These are phyloP conservation scores for Brassicogethes aeneus DNA, from an alignment of 2,888 invertebrate genomes.

Conservation along the genomic window DNA sequence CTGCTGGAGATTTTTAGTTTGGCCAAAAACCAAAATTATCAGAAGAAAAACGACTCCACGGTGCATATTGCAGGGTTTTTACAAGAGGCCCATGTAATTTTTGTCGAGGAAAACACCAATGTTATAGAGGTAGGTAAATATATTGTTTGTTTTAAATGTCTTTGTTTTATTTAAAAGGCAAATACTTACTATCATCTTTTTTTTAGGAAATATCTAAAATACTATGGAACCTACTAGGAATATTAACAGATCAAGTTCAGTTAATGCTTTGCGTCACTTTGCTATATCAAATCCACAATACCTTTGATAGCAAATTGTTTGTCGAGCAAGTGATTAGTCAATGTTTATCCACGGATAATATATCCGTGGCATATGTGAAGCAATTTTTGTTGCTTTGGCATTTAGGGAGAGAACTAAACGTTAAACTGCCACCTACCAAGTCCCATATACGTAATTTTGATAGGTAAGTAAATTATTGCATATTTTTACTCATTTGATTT, in stretches of 20 bases:
- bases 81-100: conserved; percentile 55
- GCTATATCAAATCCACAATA: conserved; percentile 70
- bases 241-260: conserved; percentile 47
- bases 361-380: conserved; percentile 51
- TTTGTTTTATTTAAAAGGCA: no score
- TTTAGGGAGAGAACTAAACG: conserved; percentile 59
- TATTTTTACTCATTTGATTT: conserved; percentile 2
- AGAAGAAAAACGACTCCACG: conserved; percentile 43
- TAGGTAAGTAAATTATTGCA: conserved; percentile 38
- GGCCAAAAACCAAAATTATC: conserved; percentile 43
- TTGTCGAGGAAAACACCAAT: conserved; percentile 57
- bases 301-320: conserved; percentile 45
- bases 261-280: conserved; percentile 57
- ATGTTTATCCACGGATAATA: conserved; percentile 40
- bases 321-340: conserved; percentile 63
- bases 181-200: not conserved
- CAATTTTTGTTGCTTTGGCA: conserved; percentile 67
- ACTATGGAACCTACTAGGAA: conserved; percentile 62
- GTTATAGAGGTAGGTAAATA: conserved; percentile 52
- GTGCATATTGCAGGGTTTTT: conserved; percentile 63
- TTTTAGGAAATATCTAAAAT: conserved; percentile 53
- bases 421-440: conserved; percentile 39
- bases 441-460: conserved; percentile 50
- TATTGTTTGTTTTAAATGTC: no score
- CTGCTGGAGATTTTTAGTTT: conserved; percentile 62